These are phyloP conservation scores for Labroides dimidiatus DNA, from an alignment of 2,797 vertebrate species.

Conservation along the genomic window DNA sequence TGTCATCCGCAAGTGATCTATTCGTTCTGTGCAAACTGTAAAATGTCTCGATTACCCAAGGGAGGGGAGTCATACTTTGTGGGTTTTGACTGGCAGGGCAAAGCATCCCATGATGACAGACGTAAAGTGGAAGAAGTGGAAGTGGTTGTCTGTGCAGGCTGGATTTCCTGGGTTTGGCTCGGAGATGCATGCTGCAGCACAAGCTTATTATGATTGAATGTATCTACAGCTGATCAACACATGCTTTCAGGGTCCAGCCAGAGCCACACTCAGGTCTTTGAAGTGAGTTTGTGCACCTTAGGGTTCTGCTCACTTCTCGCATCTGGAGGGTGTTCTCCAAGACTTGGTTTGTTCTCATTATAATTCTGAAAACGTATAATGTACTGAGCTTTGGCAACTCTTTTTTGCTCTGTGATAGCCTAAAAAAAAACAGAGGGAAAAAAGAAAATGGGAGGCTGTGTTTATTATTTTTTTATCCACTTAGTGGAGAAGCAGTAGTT, in stretches of 20 bases:
- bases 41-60: conserved; percentile 5
- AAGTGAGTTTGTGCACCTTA: conserved; percentile 3
- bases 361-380: too few relatives aligned
- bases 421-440: too few relatives aligned
- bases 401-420: too few relatives aligned
- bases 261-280: conserved; percentile 22
- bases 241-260: conserved; percentile 17
- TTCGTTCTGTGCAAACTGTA: conserved; percentile 24
- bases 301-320: not conserved
- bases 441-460: too few relatives aligned
- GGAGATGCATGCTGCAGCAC: conserved; percentile 27
- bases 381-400: too few relatives aligned
- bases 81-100: conserved; percentile 37
- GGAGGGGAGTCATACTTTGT: conserved; percentile 31
- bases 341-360: not conserved
- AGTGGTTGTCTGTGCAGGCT: conserved; percentile 44
- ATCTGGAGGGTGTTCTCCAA: not conserved
- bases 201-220: not conserved
- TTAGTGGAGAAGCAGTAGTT: too few relatives aligned
- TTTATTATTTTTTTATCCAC: too few relatives aligned
- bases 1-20: conserved; percentile 15
- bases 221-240: conserved; percentile 15
- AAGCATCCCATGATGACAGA: conserved; percentile 55
- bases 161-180: conserved; percentile 61
- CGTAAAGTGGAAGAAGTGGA: conserved; percentile 34